Conservation (phyloP, 2,888 invertebrate genomes). For the Hypolimnas misippus region DNA sequence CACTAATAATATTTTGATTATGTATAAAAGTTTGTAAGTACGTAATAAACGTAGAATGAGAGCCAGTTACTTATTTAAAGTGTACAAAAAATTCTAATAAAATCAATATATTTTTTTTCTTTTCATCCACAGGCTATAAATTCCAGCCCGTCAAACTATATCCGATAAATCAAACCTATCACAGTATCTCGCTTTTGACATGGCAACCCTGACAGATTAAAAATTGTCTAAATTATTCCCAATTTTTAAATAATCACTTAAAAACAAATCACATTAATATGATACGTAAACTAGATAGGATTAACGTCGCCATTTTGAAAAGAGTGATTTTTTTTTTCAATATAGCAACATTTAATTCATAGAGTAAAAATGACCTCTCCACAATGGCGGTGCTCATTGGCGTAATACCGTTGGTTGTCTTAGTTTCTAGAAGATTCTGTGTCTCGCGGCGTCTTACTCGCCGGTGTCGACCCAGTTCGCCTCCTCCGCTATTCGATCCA, state of each 20-base stretch:
- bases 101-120: not conserved
- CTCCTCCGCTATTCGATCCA: conserved; percentile 97
- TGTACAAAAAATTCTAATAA: not conserved
- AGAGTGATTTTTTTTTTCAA: not conserved
- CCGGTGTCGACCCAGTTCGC: conserved; percentile 93
- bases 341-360: conserved; percentile 5
- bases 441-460: conserved; percentile 84
- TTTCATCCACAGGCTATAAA: not conserved
- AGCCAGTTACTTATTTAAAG: not conserved
- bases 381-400: conserved; percentile 38
- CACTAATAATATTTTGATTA: conserved; percentile 30
- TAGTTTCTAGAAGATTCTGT: conserved; percentile 36
- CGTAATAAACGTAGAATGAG: conserved; percentile 19
- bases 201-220: conserved; percentile 34
- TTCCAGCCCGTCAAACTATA: conserved; percentile 5
- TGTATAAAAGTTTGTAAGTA: conserved; percentile 37
- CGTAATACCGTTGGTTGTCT: conserved; percentile 45
- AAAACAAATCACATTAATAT: conserved; percentile 38
- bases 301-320: conserved; percentile 35
- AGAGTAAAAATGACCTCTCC: conserved; percentile 8
- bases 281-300: conserved; percentile 38
- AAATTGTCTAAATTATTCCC: conserved; percentile 32
- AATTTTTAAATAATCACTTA: conserved; percentile 27
- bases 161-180: conserved; percentile 38
- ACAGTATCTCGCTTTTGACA: conserved; percentile 35